Base-by-base conservation (phyloP, 2,888 invertebrate genomes). In the Junonia oenone region DNA sequence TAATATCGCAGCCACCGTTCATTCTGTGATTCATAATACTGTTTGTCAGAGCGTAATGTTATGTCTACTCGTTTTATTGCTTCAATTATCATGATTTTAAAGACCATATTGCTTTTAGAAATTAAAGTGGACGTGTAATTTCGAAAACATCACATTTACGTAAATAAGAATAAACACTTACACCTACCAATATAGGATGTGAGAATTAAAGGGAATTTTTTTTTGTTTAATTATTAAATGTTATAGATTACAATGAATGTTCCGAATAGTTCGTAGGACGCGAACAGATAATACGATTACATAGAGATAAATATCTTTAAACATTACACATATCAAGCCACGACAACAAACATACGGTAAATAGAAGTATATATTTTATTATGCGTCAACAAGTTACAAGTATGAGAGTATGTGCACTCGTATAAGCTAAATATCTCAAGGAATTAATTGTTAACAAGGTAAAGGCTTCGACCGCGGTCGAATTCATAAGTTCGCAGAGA, bases 351-450 rank as follows among this genome's bases (percentile, higher is more conserved):
- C 68, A 78, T 73, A 78, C 60, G 55, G 64, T 65, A 64, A 63
- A 67, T 68, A 65, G 67, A 68, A 68, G 67, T 61, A 63, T 61
- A 62, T 68, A 66, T 77, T 78, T 78, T 87, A 88, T 88, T 87
- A 87, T 88, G 87, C 88, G 73, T 86, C 81, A 87, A 89, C 84
- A 86, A 79, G 80, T 76, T 77, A 76, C 69, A 75, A 66, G 61
- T 68, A 69, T 60, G 68, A 64, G 65, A 63, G 60, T 58, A 61
- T 45, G 59, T 59, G 57, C 56, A 55, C 51, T 56, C 54, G 31
- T 55, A 58, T 47, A 80, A 80, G 81, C 78, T 80, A 76, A 72
- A 73, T 73, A 67, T 73, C 72, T 73, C 63, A 68, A 69, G 75
- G 67, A 66, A 68, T 68, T 78, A 75, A 22, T 71, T 56, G 65